Conservation (phyloP, 2,888 invertebrate genomes). For the Ctena decussata region DNA sequence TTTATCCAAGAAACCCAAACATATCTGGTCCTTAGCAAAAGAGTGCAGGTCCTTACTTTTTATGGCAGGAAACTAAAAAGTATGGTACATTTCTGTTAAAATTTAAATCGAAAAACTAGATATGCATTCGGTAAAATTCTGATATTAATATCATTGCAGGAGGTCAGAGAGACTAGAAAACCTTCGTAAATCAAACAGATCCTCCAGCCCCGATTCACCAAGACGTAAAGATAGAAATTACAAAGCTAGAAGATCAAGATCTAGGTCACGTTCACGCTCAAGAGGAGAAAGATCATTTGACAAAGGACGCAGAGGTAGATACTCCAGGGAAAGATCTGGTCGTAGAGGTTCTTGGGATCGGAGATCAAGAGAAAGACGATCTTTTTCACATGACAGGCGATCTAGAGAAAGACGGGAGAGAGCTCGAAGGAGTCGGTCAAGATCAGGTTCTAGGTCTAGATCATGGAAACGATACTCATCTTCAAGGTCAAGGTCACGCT, state of each 20-base stretch:
- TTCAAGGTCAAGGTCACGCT: slow-evolving; percentile 50
- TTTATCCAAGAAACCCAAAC: too few species aligned
- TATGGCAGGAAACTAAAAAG: too few species aligned
- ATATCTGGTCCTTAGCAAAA: too few species aligned
- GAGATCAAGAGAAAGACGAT: slow-evolving; percentile 49
- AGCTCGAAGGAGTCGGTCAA: slow-evolving; percentile 65
- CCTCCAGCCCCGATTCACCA: slow-evolving; percentile 47
- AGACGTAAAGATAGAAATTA: slow-evolving; percentile 42
- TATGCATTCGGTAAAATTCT: neutral
- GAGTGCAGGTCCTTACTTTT: too few species aligned
- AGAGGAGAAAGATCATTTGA: slow-evolving; percentile 44
- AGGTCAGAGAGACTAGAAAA: slow-evolving; percentile 4
- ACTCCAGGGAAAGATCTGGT: slow-evolving; percentile 33
- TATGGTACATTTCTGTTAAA: too few species aligned
- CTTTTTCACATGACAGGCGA: slow-evolving; percentile 63
- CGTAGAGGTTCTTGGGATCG: slow-evolving; percentile 38
- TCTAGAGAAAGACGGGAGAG: slow-evolving; percentile 41
- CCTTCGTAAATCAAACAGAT: slow-evolving; percentile 31
- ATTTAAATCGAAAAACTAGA: too few species aligned
- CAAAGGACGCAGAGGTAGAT: slow-evolving; percentile 35
- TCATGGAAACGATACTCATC: slow-evolving; percentile 51
- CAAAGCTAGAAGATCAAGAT: slow-evolving; percentile 41
- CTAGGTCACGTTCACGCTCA: slow-evolving; percentile 40
- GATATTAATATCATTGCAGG: neutral
- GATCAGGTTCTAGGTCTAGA: slow-evolving; percentile 49